phyloP scores from a whole-genome alignment of 2,888 invertebrate species.

The Chymomyza fuscimana region DNA sequence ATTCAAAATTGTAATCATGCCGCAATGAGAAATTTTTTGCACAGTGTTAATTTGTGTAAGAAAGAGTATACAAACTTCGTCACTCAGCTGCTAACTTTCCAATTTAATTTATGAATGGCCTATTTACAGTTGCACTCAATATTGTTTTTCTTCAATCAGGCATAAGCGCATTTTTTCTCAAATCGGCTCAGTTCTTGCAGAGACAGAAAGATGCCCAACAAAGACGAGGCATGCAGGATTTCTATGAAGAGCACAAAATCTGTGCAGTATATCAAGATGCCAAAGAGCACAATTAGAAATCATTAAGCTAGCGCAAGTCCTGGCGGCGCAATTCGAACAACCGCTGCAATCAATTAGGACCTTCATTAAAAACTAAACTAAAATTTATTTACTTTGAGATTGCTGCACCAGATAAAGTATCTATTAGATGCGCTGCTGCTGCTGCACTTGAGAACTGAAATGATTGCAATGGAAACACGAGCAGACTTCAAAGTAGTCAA shows the following conservation, averaged over 20 bases:
- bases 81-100: not conserved
- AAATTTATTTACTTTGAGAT: constrained; percentile 61
- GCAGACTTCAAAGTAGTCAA: constrained; percentile 48
- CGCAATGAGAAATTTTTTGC: too few relatives aligned
- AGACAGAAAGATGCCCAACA: not conserved
- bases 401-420: constrained; percentile 53
- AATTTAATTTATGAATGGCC: not conserved
- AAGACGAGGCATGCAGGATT: too few relatives aligned
- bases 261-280: constrained; percentile 25
- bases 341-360: constrained; percentile 59
- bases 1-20: too few relatives aligned
- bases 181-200: not conserved
- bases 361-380: constrained; percentile 41
- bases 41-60: not conserved
- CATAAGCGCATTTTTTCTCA: not conserved
- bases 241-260: constrained; percentile 26
- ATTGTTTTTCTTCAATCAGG: constrained; percentile 5
- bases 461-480: constrained; percentile 38
- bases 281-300: constrained; percentile 28
- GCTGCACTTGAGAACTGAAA: constrained; percentile 36
- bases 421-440: constrained; percentile 48
- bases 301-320: constrained; percentile 18
- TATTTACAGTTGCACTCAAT: constrained; percentile 9
- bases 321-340: constrained; percentile 12
- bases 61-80: not conserved